Conservation (phyloP, 2,888 invertebrate species). For the Eustalomyia histrio region DNA sequence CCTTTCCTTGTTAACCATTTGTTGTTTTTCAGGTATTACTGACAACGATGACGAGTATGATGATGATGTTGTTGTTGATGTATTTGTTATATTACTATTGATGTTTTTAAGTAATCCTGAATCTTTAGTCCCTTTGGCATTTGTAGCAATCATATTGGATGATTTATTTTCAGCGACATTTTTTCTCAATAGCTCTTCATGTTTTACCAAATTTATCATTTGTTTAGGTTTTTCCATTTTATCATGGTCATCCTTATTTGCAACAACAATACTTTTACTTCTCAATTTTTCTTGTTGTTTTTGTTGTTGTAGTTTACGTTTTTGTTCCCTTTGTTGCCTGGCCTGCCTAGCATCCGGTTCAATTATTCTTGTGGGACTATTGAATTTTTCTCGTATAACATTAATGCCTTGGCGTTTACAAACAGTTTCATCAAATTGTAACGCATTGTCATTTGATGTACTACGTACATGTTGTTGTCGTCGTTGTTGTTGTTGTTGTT, state of each 20-base stretch:
- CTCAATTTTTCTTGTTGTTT: conserved; percentile 25
- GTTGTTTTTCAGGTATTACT: background rate
- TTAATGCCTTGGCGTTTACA: conserved; percentile 74
- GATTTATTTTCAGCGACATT: conserved; percentile 40
- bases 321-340: conserved; percentile 65
- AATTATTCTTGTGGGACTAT: conserved; percentile 73
- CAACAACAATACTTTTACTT: conserved; percentile 12
- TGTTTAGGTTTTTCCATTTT: conserved; percentile 41
- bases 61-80: no score
- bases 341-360: conserved; percentile 67
- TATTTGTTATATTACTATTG: conserved; percentile 12
- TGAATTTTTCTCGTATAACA: conserved; percentile 75
- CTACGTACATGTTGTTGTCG: conserved; percentile 67
- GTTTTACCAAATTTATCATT: conserved; percentile 55
- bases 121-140: conserved; percentile 59
- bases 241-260: background rate
- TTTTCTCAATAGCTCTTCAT: conserved; percentile 47
- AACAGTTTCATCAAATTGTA: conserved; percentile 71
- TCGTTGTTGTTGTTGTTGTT: conserved; percentile 34
- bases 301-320: conserved; percentile 53
- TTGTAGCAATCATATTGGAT: conserved; percentile 39
- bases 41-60: background rate
- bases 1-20: background rate
- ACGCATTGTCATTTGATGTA: conserved; percentile 69
- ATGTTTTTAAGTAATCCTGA: conserved; percentile 28